Conservation (phyloP, 1,140 invertebrate genomes). For the Drosophila sp. region DNA sequence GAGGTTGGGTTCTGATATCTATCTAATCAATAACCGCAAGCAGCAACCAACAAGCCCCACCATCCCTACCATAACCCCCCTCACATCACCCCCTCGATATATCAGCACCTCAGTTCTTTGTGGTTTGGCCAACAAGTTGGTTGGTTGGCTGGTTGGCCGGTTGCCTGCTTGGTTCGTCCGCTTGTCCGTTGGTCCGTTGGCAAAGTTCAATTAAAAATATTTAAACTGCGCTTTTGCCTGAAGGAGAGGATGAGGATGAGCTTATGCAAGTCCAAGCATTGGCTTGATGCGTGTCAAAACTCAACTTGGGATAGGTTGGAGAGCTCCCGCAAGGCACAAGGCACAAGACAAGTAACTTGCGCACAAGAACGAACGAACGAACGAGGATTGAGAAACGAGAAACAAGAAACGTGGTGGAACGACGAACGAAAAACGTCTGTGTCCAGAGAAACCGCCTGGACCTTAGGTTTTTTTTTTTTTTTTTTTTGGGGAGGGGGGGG, state of each 20-base stretch:
- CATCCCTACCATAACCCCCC: neutral
- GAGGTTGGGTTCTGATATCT: constrained; percentile 45
- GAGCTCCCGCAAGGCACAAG: constrained; percentile 71
- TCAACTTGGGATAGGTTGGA: constrained; percentile 78
- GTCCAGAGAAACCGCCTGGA: constrained; percentile 4
- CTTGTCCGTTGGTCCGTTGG: constrained; percentile 47
- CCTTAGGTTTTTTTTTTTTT: constrained; percentile 1
- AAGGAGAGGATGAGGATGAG: constrained; percentile 26
- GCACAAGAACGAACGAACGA: constrained; percentile 32
- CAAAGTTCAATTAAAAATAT: constrained; percentile 80
- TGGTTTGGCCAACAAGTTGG: constrained; percentile 53
- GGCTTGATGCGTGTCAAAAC: constrained; percentile 70
- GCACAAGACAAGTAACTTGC: constrained; percentile 35
- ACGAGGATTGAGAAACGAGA: neutral
- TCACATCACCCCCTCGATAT: neutral
- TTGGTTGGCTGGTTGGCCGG: constrained; percentile 5
- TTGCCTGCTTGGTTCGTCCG: neutral
- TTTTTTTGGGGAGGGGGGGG: constrained; percentile 6
- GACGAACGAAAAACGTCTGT: neutral
- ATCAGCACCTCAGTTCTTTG: constrained; percentile 21
- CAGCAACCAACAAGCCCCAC: neutral
- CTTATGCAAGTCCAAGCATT: constrained; percentile 31
- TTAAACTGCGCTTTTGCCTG: constrained; percentile 57
- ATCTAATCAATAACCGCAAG: constrained; percentile 75
- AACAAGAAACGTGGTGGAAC: neutral